A percentile compares a stretch with the other conserved stretches of the same genome.
Evolutionary conservation across 2,888 invertebrate genomes (phyloP).

Genomic region (Abrostola triplasia): DNA sequence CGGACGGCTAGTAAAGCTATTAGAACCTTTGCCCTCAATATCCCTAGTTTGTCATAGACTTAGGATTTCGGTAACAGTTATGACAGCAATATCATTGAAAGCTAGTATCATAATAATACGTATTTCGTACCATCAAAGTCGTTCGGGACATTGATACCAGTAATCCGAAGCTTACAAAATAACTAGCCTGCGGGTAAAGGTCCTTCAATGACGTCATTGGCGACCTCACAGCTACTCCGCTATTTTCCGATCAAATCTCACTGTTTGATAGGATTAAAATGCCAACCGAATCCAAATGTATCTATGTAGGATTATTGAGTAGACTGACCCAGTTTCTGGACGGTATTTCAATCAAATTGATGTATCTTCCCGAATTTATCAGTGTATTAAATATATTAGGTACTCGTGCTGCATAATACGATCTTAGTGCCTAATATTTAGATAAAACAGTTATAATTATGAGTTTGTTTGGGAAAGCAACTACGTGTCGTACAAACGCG

Average conservation of each 20-base stretch:
- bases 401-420: slow-evolving; percentile 4
- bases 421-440: too few relatives aligned
- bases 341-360: slow-evolving; percentile 33
- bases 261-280: slow-evolving; percentile 42
- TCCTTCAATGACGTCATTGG: slow-evolving; percentile 31
- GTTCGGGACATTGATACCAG: slow-evolving; percentile 21
- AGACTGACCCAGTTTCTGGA: slow-evolving; percentile 38
- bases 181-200: slow-evolving; percentile 28
- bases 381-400: slow-evolving; percentile 21
- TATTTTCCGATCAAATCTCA: slow-evolving; percentile 36
- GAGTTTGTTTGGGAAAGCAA: too few relatives aligned
- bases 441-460: too few relatives aligned
- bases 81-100: slow-evolving; percentile 15
- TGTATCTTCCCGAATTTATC: slow-evolving; percentile 22
- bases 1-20: background rate
- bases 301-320: slow-evolving; percentile 19
- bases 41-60: background rate
- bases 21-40: background rate
- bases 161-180: slow-evolving; percentile 33
- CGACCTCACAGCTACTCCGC: slow-evolving; percentile 25
- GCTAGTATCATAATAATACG: slow-evolving; percentile 27
- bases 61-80: background rate
- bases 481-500: too few relatives aligned
- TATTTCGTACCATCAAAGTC: slow-evolving; percentile 23
- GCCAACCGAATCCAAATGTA: slow-evolving; percentile 23